Conservation (phyloP, 2,797 vertebrate genomes). For the Pangasius larnaudii region DNA sequence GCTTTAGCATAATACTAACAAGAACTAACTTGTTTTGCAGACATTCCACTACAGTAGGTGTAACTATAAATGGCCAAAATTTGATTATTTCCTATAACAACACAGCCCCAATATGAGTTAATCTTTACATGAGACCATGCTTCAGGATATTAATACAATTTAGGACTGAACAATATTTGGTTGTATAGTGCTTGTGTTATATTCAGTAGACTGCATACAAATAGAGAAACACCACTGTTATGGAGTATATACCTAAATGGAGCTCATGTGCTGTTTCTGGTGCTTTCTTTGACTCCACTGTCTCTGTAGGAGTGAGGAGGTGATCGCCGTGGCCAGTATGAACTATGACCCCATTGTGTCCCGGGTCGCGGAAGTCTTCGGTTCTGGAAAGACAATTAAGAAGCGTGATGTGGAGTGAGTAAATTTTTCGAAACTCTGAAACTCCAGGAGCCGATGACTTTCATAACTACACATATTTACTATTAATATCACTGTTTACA, state of each 20-base stretch:
- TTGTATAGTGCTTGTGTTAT: background rate
- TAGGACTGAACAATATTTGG: background rate
- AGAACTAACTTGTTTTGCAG: background rate
- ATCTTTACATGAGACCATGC: background rate
- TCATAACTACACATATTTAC: background rate
- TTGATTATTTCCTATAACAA: background rate
- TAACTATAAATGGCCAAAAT: background rate
- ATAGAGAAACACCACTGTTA: background rate
- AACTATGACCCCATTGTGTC: constrained; percentile 98
- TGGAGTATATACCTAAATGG: background rate
- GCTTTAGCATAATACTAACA: background rate
- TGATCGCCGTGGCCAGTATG: constrained; percentile 96
- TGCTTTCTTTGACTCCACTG: constrained; percentile 45
- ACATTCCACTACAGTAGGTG: background rate
- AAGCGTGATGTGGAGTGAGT: constrained; percentile 99
- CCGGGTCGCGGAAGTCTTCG: constrained; percentile 94
- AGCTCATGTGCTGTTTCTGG: constrained; percentile 35
- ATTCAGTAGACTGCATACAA: background rate
- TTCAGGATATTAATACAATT: background rate
- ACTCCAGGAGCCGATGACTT: background rate
- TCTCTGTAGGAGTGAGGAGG: constrained; percentile 88
- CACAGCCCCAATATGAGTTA: background rate
- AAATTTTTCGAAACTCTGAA: constrained; percentile 56
- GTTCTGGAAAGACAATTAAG: constrained; percentile 89
- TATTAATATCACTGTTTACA: background rate